Evolutionary conservation across 2,888 invertebrate genomes (phyloP), one percentile per base, ranked within the genome.

Genomic region (Luperina testacea): DNA sequence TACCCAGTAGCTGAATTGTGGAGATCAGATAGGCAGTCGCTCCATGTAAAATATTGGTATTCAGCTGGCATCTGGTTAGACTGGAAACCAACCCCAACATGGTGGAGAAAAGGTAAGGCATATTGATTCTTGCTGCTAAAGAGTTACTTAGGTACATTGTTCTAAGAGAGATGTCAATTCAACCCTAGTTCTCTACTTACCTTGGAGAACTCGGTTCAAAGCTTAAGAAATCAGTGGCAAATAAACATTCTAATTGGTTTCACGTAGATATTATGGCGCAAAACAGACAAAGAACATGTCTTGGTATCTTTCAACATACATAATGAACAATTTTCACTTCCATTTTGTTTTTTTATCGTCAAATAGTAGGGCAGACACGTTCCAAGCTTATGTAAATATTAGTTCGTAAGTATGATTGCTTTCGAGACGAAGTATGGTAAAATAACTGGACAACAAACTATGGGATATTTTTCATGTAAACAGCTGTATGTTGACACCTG

Each of bases 301-400:
- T 80, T 51, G 27, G 15, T 78, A 64, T 65, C 63, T 88, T 88
- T 78, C 88, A 48, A 77, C 82, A 89, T 42, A 77, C 79, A 83
- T 79, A 85, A 82, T 83, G 42, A 80, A 73, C 53, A 67, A 72
- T 83, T 89, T 88, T 87, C 85, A 72, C 80, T 82, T 82, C 45
- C 32, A 80, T 77, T 77, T 77, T 38, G 38, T 81, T 72, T 61
- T 77, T 85, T 83, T 79, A 48, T 15, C 20, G 5, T 53, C 32
- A 67, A 71, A 77, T 83, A 67, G 74, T 87, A 59, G 75, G 53
- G 51, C 81, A 79, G 79, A 71, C 81, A 87, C 84, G 73, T 77
- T 64, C 53, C 48, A 13, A 20, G 57, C 20, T 75, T 75, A 72
- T 61, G 63, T 57, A 81, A 82, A 81, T 48, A 51, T 75, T 61